Conservation (phyloP, 2,888 invertebrate species). For the Cerceris rybyensis region DNA sequence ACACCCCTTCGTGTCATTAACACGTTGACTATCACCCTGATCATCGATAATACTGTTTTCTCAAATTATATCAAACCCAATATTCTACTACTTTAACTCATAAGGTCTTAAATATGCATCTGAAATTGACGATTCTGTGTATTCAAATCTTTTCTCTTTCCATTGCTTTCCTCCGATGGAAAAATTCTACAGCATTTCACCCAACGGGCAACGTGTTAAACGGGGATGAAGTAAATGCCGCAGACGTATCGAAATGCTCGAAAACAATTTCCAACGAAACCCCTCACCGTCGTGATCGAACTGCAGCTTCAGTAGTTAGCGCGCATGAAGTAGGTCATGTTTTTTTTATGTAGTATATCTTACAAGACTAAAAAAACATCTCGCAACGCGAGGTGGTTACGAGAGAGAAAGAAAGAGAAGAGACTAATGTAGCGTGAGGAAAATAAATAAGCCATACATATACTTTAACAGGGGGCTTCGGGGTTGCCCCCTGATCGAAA, state of each 20-base stretch:
- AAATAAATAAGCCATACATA: constrained; percentile 55
- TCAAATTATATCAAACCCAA: too few species aligned
- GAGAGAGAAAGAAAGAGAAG: constrained; percentile 61
- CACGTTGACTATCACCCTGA: too few species aligned
- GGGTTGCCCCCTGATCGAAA: constrained; percentile 24
- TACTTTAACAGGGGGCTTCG: background rate
- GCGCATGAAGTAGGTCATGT: constrained; percentile 74
- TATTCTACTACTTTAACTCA: too few species aligned
- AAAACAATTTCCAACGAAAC: constrained; percentile 6
- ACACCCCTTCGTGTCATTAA: too few species aligned
- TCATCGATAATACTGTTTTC: too few species aligned
- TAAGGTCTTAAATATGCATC: too few species aligned
- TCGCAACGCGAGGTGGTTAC: constrained; percentile 69
- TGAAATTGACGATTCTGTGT: too few species aligned
- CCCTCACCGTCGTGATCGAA: constrained; percentile 68
- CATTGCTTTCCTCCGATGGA: too few species aligned
- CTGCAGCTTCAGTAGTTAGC: constrained; percentile 67
- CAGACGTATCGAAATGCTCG: too few species aligned
- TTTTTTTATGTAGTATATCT: constrained; percentile 67
- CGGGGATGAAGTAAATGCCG: background rate
- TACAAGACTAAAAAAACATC: constrained; percentile 63
- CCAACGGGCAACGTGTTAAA: background rate
- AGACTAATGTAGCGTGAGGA: constrained; percentile 18
- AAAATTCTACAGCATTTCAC: too few species aligned
- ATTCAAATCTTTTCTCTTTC: too few species aligned